These are phyloP conservation scores for Oreochromis aureus DNA, from an alignment of 2,113 vertebrate genomes.

Conservation along the genomic window DNA sequence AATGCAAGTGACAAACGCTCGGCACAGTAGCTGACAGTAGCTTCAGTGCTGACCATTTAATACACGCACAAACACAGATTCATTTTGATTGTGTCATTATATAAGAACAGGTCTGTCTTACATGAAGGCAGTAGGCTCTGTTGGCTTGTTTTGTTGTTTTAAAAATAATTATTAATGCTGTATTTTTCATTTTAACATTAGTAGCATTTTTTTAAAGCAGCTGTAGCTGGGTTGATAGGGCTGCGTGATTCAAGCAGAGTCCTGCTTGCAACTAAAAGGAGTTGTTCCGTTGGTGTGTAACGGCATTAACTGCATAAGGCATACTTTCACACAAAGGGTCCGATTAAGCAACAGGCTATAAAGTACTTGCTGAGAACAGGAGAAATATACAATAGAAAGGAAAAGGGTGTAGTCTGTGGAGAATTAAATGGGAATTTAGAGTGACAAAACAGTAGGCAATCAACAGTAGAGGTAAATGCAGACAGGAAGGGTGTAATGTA, in stretches of 20 bases:
- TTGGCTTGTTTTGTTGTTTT: neutral
- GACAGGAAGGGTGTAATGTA: conserved; percentile 51
- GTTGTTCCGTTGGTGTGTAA: neutral
- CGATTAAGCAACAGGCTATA: conserved; percentile 1
- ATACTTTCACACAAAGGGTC: neutral
- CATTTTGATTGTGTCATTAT: neutral
- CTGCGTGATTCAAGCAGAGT: neutral
- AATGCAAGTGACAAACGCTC: neutral
- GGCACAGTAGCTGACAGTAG: neutral
- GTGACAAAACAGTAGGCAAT: conserved; percentile 40
- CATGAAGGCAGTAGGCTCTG: neutral
- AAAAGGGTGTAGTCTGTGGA: conserved; percentile 42
- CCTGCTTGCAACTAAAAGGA: neutral
- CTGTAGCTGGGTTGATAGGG: neutral
- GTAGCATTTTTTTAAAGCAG: neutral
- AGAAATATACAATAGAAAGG: conserved; percentile 51
- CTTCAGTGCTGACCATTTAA: neutral
- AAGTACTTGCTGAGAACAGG: conserved; percentile 33
- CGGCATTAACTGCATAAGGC: neutral
- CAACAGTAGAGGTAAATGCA: conserved; percentile 13
- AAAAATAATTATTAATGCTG: neutral
- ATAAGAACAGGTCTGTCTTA: neutral
- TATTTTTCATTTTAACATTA: neutral
- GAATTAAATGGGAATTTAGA: conserved; percentile 6
- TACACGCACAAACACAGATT: neutral